Evolutionary conservation across 2,113 vertebrate genomes (phyloP).

Genomic region (Ranitomeya variabilis): DNA sequence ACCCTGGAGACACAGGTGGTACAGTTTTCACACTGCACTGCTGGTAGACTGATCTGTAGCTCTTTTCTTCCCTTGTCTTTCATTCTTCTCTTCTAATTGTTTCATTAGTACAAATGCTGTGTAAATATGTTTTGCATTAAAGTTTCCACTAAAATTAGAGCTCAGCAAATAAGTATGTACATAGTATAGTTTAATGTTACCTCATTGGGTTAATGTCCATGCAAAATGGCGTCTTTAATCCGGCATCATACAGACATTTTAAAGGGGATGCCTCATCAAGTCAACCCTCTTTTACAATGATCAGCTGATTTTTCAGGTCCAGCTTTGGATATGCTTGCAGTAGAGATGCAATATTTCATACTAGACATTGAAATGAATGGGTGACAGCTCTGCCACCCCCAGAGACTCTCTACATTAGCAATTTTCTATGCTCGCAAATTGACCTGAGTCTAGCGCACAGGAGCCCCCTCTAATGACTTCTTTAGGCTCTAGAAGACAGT

Average conservation of each 20-base stretch:
- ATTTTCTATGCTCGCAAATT: too few relatives aligned
- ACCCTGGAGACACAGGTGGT: not conserved
- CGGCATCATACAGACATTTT: not conserved
- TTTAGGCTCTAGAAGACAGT: too few relatives aligned
- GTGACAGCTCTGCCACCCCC: not conserved
- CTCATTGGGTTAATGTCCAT: not conserved
- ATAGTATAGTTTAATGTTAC: not conserved
- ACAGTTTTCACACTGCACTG: not conserved
- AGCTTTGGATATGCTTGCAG: not conserved
- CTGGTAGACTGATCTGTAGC: constrained; percentile 15
- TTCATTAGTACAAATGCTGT: not conserved
- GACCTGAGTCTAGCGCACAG: too few relatives aligned
- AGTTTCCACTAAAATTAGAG: not conserved
- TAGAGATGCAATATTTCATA: too few relatives aligned
- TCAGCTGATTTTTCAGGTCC: not conserved
- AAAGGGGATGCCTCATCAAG: not conserved
- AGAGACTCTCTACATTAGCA: not conserved
- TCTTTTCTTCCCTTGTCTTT: not conserved
- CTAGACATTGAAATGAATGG: not conserved
- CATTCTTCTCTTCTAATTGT: not conserved
- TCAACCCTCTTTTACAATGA: not conserved
- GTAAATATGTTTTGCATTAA: not conserved
- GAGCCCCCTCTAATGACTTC: too few relatives aligned
- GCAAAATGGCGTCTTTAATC: not conserved
- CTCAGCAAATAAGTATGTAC: not conserved